Evolutionary conservation across 2,113 vertebrate species (phyloP).

Genomic region (Sylvietta virens): DNA sequence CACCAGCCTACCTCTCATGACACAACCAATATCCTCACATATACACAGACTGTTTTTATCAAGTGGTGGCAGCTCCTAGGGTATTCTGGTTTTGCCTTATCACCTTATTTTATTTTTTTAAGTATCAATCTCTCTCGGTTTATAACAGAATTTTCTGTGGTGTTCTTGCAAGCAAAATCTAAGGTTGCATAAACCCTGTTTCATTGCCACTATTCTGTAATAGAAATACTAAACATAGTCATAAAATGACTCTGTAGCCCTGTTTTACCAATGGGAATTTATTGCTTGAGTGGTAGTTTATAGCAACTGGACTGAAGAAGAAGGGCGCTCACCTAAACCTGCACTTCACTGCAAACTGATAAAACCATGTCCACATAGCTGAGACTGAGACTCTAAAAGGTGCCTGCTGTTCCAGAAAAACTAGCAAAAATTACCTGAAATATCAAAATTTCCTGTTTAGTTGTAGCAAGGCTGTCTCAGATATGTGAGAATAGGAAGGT

Average conservation of each 20-base stretch:
- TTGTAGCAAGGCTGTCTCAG: background rate
- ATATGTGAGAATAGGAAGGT: background rate
- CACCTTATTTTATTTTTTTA: background rate
- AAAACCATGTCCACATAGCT: background rate
- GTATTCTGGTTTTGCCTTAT: background rate
- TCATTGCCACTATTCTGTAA: background rate
- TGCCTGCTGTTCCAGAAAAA: background rate
- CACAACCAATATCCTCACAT: background rate
- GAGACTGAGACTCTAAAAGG: background rate
- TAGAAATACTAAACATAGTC: background rate
- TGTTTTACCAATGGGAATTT: background rate
- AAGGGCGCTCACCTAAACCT: background rate
- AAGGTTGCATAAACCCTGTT: background rate
- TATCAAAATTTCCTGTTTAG: background rate
- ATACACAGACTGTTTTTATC: background rate
- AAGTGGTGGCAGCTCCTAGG: background rate
- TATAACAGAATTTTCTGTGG: background rate
- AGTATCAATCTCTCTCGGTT: background rate
- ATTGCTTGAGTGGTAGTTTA: background rate
- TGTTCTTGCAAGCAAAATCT: background rate
- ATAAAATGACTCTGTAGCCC: background rate
- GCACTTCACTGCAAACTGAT: background rate
- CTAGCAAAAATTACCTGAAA: background rate
- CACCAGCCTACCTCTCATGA: constrained; percentile 13
- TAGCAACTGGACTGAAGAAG: background rate